Base-by-base conservation (phyloP, 2,888 invertebrate genomes). In the Mantis religiosa region DNA sequence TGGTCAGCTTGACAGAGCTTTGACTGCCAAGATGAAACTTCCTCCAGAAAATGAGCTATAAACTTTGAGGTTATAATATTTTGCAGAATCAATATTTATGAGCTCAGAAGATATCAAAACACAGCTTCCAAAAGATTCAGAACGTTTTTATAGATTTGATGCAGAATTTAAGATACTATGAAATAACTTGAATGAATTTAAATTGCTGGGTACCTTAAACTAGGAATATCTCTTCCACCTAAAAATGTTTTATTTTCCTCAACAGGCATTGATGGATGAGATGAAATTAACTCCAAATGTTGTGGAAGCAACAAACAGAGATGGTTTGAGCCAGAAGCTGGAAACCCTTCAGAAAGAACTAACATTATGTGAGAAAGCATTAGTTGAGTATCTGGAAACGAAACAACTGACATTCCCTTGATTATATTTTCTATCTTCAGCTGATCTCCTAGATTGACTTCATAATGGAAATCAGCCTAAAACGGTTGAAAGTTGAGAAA, bases 61-160 rank as follows among this genome's bases (percentile, higher is more conserved):
- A 98, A 99, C 94, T 99, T 99, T 25, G 99, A 99, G 82, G 98
- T 98, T 92, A 99, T 97, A 92, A 99, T 95, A 94, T 98, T 99
- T 94, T 99, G 99, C 87, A 99, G 94, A 99, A 94, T 98, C 98
- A 91, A 99, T 99, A 92, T 99, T 99, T 93, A 98, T 99, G 96
- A 98, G 98, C 91, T 98, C 99, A 0, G 98, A 99, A 93, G 99
- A 99, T 93, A 99, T 99, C 91, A 95, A 98, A 89, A 97, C 97
- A 92, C 98, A 99, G 93, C 94, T 99, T 88, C 99, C 99, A 3
- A 97, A 98, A 91, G 99, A 99, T 93, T 98, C 99, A 0, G 96
- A 96, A 88, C 95, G 99, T 92, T 99, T 99, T 93, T 98, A 98
- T 93, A 95, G 95, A n/a, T n/a, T n/a, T n/a, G n/a, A n/a, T n/a